These are phyloP conservation scores for Aegypius monachus DNA, from an alignment of 2,113 vertebrate genomes.

Conservation along the genomic window DNA sequence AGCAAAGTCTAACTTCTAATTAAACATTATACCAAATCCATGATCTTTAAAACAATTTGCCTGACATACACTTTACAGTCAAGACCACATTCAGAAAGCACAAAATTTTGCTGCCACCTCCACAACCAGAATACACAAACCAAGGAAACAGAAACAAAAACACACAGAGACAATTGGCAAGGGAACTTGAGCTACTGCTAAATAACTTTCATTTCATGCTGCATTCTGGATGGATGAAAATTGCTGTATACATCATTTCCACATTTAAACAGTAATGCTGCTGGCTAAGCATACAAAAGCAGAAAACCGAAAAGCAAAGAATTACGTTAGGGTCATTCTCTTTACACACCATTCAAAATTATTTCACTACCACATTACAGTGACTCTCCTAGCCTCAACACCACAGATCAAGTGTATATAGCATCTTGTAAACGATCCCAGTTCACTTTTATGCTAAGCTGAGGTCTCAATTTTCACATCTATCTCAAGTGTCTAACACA, in stretches of 20 bases:
- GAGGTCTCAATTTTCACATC: not conserved
- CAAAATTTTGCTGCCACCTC: not conserved
- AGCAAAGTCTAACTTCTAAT: not conserved
- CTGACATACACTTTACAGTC: not conserved
- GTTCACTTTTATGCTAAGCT: not conserved
- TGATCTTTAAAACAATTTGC: not conserved
- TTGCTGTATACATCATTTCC: not conserved
- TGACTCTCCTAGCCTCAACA: not conserved
- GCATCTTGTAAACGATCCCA: not conserved
- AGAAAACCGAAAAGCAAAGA: not conserved
- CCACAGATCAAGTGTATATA: not conserved
- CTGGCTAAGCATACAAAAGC: not conserved
- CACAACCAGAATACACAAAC: not conserved
- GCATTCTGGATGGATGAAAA: not conserved
- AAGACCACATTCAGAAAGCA: not conserved
- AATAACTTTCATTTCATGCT: not conserved
- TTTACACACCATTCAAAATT: not conserved
- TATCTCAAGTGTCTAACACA: not conserved
- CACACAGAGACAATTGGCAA: not conserved
- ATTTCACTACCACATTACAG: not conserved
- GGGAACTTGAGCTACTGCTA: not conserved
- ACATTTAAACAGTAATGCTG: not conserved
- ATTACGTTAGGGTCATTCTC: not conserved
- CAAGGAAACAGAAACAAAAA: not conserved
- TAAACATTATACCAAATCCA: not conserved